Evolutionary conservation across 1,140 invertebrate species (phyloP).

Genomic region (Asbolus verrucosus): DNA sequence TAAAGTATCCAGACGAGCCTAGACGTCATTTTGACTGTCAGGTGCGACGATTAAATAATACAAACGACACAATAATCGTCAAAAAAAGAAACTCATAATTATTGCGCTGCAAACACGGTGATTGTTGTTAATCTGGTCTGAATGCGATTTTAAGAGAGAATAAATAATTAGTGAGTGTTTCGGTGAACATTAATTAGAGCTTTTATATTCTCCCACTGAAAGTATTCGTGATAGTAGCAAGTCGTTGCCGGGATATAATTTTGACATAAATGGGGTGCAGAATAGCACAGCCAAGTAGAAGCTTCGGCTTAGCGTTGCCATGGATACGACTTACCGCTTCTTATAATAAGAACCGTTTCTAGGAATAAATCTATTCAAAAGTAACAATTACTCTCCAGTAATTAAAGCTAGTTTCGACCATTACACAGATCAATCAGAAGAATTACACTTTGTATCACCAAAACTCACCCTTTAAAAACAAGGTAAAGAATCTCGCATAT

Average conservation of each 20-base stretch:
- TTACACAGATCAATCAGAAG: slow-evolving; percentile 6
- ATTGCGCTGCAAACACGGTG: not conserved
- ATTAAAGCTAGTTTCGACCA: slow-evolving; percentile 4
- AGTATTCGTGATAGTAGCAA: slow-evolving; percentile 43
- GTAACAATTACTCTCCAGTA: slow-evolving; percentile 34
- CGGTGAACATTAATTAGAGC: slow-evolving; percentile 34
- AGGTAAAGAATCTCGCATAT: too few relatives aligned
- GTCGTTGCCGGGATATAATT: slow-evolving; percentile 47
- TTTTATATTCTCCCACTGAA: slow-evolving; percentile 41
- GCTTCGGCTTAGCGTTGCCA: slow-evolving; percentile 46
- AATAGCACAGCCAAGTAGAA: slow-evolving; percentile 41
- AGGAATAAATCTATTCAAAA: slow-evolving; percentile 44
- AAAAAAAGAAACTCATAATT: slow-evolving; percentile 11
- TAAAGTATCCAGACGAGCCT: slow-evolving; percentile 13
- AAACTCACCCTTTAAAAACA: slow-evolving; percentile 11
- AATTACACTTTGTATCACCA: not conserved
- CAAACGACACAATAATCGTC: not conserved
- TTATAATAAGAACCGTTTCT: slow-evolving; percentile 39
- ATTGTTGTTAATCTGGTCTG: slow-evolving; percentile 21
- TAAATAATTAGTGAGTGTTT: slow-evolving; percentile 25
- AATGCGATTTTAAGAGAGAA: slow-evolving; percentile 24
- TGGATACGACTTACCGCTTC: slow-evolving; percentile 47
- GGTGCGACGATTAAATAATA: slow-evolving; percentile 22
- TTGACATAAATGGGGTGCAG: slow-evolving; percentile 50
- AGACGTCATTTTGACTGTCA: slow-evolving; percentile 2